Evolutionary conservation across 2,113 vertebrate genomes (phyloP), one percentile per base, ranked within the genome.

Genomic region (Cebus imitator): DNA sequence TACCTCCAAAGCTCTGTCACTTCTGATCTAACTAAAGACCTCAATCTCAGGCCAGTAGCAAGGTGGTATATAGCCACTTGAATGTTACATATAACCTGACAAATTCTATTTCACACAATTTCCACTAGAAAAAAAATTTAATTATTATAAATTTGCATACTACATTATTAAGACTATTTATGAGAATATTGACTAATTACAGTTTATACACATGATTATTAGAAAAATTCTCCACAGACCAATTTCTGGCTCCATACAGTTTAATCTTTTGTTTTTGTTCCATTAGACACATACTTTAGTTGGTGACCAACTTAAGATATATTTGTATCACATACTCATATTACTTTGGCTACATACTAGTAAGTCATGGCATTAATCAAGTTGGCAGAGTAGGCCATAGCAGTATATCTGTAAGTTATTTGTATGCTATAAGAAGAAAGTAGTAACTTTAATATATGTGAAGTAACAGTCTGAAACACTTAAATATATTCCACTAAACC

Each of bases 101-200:
- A 96, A 88, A 85, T 80, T 87, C 25, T 61, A 64, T 85, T 96
- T 96, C 20, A 58, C 32, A 80, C 7, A 75, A 80, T 83, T 92
- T 79, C 12, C 21, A 79, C 16, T 43, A 40, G 86, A 88, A 25
- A 82, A 16, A 85, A 76, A 17, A 17, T 1, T 52, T 52, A 8
- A 58, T 52, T 52, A 58, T 58, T 20, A 58, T 58, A 58, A 58
- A 58, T 58, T 58, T 25, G 18, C 61, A 32, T 32, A 30, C 27
- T 64, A 27, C 61, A 64, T 64, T 61, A 27, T 57, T 96, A 80
- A 96, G 21, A 88, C 40, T 73, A 79, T 79, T n/a, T 35, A 17
- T 83, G n/a, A 93, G 9, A 84, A 25, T 50, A 91, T 5, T 83
- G 23, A 96, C 40, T 18, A 76, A 64, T 48, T 91, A 95, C 0